Percentiles rank a stretch among this genome's conserved stretches.
These are phyloP conservation scores for Lutra lutra DNA, from an alignment of 2,797 vertebrate species.

Conservation along the genomic window DNA sequence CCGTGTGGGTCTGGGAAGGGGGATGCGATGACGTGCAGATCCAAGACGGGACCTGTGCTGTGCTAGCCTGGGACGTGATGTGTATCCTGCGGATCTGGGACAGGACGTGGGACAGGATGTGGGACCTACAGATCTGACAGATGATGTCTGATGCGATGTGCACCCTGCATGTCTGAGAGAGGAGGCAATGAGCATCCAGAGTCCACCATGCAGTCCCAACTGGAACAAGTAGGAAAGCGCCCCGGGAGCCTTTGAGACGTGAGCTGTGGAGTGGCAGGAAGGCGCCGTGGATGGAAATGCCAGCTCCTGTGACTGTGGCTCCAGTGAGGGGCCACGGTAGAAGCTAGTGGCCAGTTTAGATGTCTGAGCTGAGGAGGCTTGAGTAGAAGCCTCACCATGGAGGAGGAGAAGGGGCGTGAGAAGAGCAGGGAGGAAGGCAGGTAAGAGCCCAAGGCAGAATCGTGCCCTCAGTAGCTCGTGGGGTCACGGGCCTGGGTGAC, in stretches of 20 bases:
- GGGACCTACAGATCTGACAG: neutral
- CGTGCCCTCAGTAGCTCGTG: rapidly evolving
- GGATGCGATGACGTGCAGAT: rapidly evolving
- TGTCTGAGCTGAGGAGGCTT: neutral
- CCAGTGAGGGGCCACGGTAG: neutral
- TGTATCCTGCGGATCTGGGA: rapidly evolving
- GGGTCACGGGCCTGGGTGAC: neutral
- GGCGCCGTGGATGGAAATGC: neutral
- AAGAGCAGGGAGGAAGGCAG: neutral
- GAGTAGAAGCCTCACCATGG: neutral
- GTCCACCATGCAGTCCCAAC: neutral
- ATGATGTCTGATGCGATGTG: rapidly evolving
- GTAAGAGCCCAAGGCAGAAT: neutral
- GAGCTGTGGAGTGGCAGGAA: neutral
- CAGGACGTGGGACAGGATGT: rapidly evolving
- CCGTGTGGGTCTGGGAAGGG: rapidly evolving
- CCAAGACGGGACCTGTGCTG: too few relatives aligned
- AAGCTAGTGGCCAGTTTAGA: neutral
- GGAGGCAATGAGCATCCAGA: too few relatives aligned
- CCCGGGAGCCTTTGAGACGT: neutral
- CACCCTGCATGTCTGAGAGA: neutral
- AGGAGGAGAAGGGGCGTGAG: neutral
- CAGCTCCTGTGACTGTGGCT: neutral
- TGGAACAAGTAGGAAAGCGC: neutral
- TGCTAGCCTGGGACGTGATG: rapidly evolving